Percentiles rank a stretch among this genome's conserved stretches.
phyloP scores from a whole-genome alignment of 2,797 vertebrate genomes.

The Tadarida brasiliensis region DNA sequence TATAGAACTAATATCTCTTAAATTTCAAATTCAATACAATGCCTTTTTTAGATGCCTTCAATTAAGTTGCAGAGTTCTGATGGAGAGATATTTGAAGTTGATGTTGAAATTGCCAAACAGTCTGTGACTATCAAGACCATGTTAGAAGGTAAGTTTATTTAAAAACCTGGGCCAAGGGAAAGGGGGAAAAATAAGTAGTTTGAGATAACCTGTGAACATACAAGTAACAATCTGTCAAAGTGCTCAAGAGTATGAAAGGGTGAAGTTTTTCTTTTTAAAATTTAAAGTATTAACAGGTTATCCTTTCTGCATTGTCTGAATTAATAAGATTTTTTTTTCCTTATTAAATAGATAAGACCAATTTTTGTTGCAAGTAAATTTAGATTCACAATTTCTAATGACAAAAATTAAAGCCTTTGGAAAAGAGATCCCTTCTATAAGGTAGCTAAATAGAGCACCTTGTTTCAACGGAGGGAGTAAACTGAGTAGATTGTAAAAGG shows the following conservation, averaged over 20 bases:
- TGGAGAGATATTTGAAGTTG: slow-evolving; percentile 99
- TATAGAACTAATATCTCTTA: slow-evolving; percentile 13
- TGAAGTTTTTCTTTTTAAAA: neutral
- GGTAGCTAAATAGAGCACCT: slow-evolving; percentile 14
- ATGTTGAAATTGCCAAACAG: slow-evolving; percentile 99
- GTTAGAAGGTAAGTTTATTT: slow-evolving; percentile 94
- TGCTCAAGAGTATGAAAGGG: neutral
- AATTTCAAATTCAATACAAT: slow-evolving; percentile 55
- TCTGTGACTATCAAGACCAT: slow-evolving; percentile 99
- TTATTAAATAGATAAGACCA: slow-evolving; percentile 33
- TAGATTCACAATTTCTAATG: slow-evolving; percentile 25
- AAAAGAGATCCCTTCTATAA: slow-evolving; percentile 26
- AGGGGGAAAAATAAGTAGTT: neutral
- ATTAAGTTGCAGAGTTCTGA: slow-evolving; percentile 99
- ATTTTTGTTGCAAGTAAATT: slow-evolving; percentile 62
- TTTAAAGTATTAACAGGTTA: neutral
- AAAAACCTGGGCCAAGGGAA: slow-evolving; percentile 78
- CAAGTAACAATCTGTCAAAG: neutral
- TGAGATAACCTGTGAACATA: slow-evolving; percentile 8
- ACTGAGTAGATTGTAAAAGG: slow-evolving; percentile 22
- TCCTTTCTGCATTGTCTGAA: slow-evolving; percentile 42
- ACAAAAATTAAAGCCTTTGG: slow-evolving; percentile 60
- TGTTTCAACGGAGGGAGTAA: slow-evolving; percentile 44
- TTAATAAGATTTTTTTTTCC: neutral
- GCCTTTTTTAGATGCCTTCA: slow-evolving; percentile 95